A percentile compares a stretch with the other conserved stretches of the same genome.
Evolutionary conservation across 2,113 vertebrate genomes (phyloP).

Genomic region (Cottus gobio): DNA sequence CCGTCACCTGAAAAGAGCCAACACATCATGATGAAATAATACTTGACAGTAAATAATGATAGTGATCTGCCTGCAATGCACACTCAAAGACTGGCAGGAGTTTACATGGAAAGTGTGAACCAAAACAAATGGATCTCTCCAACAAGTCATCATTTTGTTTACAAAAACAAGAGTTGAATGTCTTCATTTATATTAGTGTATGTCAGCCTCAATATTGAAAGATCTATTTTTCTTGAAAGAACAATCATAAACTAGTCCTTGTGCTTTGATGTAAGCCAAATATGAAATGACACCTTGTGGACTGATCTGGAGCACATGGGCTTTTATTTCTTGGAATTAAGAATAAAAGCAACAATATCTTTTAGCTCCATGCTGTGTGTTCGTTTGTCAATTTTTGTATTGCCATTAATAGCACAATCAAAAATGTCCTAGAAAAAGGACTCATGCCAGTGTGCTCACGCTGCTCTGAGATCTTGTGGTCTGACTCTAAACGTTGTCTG

Average conservation of each 20-base stretch:
- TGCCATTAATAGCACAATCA: neutral
- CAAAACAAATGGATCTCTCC: neutral
- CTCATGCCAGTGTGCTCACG: neutral
- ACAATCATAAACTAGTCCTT: neutral
- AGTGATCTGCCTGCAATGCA: no score
- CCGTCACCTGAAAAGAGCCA: constrained; percentile 79
- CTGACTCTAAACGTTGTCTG: neutral
- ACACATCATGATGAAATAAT: neutral
- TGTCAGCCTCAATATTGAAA: neutral
- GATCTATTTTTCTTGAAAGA: neutral
- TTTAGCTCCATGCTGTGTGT: neutral
- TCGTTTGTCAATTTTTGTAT: neutral
- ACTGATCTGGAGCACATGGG: neutral
- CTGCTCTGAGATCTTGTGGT: neutral
- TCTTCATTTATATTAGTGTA: neutral
- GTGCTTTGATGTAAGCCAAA: neutral
- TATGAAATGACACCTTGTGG: neutral
- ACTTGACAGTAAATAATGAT: neutral
- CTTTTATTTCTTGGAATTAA: neutral
- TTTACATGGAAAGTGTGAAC: neutral
- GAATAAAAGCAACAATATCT: neutral
- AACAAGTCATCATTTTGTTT: neutral
- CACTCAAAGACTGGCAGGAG: no score
- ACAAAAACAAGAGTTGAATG: neutral
- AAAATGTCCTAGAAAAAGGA: neutral